phyloP scores from a whole-genome alignment of 2,888 invertebrate species.

The Metalampra italica region DNA sequence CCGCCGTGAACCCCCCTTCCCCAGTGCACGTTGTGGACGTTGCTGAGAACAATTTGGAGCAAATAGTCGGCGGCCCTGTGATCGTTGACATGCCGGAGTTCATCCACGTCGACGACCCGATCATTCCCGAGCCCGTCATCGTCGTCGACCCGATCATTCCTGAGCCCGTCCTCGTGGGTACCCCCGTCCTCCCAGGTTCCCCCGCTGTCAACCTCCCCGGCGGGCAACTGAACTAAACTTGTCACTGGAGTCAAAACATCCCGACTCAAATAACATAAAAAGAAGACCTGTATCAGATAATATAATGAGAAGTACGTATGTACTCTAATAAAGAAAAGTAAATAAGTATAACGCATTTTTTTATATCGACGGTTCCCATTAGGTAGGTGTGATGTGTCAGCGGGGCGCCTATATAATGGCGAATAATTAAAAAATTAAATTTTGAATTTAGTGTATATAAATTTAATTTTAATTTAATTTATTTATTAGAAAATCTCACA shows the following conservation, averaged over 20 bases:
- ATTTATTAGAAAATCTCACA: too few species aligned
- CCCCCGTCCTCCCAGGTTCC: not conserved
- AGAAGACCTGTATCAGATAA: too few species aligned
- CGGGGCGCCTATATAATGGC: too few species aligned
- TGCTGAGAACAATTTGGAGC: not conserved
- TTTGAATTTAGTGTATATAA: too few species aligned
- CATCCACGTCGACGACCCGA: slow-evolving; percentile 16
- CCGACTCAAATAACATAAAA: not conserved
- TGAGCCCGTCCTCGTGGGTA: slow-evolving; percentile 14
- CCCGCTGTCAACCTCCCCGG: not conserved
- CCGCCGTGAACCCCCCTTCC: slow-evolving; percentile 8
- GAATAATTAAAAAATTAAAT: too few species aligned
- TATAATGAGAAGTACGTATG: too few species aligned
- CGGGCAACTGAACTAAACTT: not conserved
- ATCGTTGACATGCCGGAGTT: slow-evolving; percentile 21
- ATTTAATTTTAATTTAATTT: too few species aligned
- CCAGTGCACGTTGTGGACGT: slow-evolving; percentile 13
- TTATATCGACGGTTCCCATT: too few species aligned
- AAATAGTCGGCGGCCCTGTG: slow-evolving; percentile 14
- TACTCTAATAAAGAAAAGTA: too few species aligned
- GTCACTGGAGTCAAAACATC: not conserved
- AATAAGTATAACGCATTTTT: too few species aligned
- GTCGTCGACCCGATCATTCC: slow-evolving; percentile 39
- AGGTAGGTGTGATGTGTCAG: too few species aligned
- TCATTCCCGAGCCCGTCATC: slow-evolving; percentile 34